Conservation (phyloP, 2,113 vertebrate genomes). For the Dolichallabes microphthalmus region DNA sequence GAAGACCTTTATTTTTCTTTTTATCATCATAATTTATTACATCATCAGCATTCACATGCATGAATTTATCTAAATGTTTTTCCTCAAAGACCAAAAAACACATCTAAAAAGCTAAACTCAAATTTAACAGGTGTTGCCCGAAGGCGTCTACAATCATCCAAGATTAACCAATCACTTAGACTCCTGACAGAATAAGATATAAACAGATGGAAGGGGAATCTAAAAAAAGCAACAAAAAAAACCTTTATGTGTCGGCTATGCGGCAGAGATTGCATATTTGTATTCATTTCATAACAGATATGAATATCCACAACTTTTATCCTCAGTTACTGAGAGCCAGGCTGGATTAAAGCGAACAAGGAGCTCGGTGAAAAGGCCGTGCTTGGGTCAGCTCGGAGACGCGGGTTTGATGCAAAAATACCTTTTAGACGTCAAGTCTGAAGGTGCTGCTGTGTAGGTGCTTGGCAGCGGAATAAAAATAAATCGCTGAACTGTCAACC, state of each 20-base stretch:
- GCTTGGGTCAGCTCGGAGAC: not conserved
- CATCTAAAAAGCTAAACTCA: not conserved
- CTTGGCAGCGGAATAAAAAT: conserved; percentile 38
- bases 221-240: conserved; percentile 5
- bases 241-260: not conserved
- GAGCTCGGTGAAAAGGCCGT: not conserved
- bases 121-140: conserved; percentile 33
- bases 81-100: not conserved
- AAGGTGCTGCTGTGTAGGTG: conserved; percentile 15
- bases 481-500: conserved; percentile 48
- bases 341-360: conserved; percentile 6
- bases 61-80: not conserved
- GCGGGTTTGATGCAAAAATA: not conserved
- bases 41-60: not conserved
- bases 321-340: not conserved
- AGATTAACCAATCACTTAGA: conserved; percentile 23
- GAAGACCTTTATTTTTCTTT: not conserved
- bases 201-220: conserved; percentile 23
- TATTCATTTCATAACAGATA: not conserved
- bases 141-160: conserved; percentile 28
- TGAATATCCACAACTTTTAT: not conserved
- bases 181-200: not conserved
- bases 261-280: not conserved
- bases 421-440: not conserved
- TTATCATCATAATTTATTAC: not conserved